Evolutionary conservation across 2,113 vertebrate genomes (phyloP).

Genomic region (Peucedramus taeniatus): DNA sequence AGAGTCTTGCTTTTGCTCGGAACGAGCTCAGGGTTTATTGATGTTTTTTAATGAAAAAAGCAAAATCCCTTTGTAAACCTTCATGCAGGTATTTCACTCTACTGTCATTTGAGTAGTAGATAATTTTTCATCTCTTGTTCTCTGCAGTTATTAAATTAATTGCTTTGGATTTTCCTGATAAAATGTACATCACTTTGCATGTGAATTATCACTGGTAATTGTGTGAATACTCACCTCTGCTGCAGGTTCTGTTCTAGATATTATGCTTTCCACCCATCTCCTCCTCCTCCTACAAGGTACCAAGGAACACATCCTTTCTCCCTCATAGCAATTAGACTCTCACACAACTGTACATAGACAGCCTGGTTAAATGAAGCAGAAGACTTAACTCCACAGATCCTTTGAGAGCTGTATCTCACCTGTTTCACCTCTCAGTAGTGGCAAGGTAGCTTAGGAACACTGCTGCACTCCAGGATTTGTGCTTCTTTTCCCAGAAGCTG

Average conservation of each 20-base stretch:
- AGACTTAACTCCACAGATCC: background rate
- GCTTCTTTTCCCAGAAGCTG: background rate
- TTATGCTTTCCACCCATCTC: background rate
- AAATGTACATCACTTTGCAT: background rate
- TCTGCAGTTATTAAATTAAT: background rate
- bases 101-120: background rate
- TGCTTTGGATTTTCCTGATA: background rate
- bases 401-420: background rate
- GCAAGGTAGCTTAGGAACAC: background rate
- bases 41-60: background rate
- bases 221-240: background rate
- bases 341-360: background rate
- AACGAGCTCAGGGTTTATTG: background rate
- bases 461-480: background rate
- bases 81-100: background rate
- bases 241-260: background rate
- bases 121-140: background rate
- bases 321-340: background rate
- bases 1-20: background rate
- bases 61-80: background rate
- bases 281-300: background rate
- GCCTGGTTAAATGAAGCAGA: background rate
- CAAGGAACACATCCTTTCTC: background rate
- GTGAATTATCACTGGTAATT: background rate
- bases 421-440: background rate